These are phyloP conservation scores for Acronicta leporina DNA, from an alignment of 2,888 invertebrate species.

Conservation along the genomic window DNA sequence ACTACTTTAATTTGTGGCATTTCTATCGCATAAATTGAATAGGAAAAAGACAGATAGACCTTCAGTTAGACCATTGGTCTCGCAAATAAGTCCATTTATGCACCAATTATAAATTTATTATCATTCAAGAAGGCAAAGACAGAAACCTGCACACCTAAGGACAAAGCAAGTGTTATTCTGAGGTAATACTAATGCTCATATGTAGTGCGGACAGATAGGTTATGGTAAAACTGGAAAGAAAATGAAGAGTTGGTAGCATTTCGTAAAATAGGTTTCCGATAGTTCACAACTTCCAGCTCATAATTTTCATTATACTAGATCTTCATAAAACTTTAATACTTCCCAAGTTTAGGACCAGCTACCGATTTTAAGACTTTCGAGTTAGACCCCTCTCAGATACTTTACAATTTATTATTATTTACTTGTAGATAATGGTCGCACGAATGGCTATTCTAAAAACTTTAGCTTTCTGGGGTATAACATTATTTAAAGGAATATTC, in stretches of 20 bases:
- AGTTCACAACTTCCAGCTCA: constrained; percentile 34
- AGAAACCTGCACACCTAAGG: constrained; percentile 11
- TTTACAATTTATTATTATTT: constrained; percentile 19
- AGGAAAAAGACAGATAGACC: no score
- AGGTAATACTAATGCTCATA: no score
- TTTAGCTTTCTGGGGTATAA: not conserved
- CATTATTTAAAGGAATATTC: not conserved
- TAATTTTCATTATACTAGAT: constrained; percentile 45
- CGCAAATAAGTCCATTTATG: no score
- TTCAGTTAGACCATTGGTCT: no score
- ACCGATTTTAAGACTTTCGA: constrained; percentile 20
- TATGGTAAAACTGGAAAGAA: constrained; percentile 19
- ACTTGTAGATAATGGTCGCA: not conserved
- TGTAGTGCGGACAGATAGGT: no score
- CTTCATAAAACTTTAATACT: constrained; percentile 48
- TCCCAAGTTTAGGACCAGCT: constrained; percentile 32
- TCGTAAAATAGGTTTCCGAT: constrained; percentile 35
- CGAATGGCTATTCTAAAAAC: not conserved
- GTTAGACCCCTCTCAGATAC: constrained; percentile 2
- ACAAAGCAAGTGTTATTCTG: no score
- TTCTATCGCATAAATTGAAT: no score
- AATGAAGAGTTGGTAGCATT: constrained; percentile 9
- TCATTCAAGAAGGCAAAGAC: not conserved
- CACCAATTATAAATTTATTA: no score
- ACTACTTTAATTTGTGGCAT: no score